Evolutionary conservation across 2,888 invertebrate genomes (phyloP), one percentile per base, ranked within the genome.

Genomic region (Nymphalis polychloros): DNA sequence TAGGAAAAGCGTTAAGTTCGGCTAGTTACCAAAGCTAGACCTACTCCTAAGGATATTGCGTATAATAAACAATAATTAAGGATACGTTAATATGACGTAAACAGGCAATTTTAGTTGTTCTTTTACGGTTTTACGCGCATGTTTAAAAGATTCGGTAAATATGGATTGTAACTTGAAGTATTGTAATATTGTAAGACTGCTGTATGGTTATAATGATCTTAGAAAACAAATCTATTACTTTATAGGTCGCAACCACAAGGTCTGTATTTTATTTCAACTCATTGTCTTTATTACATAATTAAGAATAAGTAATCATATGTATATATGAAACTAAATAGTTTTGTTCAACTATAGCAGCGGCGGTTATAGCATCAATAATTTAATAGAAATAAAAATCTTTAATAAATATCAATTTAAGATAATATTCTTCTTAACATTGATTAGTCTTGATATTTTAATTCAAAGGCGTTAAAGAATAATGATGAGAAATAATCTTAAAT

Each of bases 401-500:
- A 6, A 5, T 31, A 31, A 6, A 31, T 31, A 31, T 31, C 27
- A 31, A 31, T 31, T 31, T 31, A 6, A 23, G 8, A 59, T 35
- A 60, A 20, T 62, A 59, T 52, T 55, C 20, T 63, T 60, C 35
- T 57, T 65, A 64, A 65, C 60, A 65, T 65, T 46, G 63, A 63
- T 59, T 50, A 63, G 35, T 63, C 68, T 65, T 68, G 65, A 71
- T 63, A 68, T 71, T 71, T 68, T 63, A 65, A 67, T 65, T 68
- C 64, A 68, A 55, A 65, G 49, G 61, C 59, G 68, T 64, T 67
- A 70, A 72, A 70, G 61, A 67, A 69, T 7, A 23, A 52, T 27
- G 53, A 55, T 31, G 27, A 17, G 27, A 68, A 68, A 73, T 70
- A 63, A 73, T 66, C 62, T 59, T 70, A 70, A 71, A 71, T 73